Evolutionary conservation across 2,888 invertebrate species (phyloP), one percentile per base, ranked within the genome.

Genomic region (Parnassius glacialis): DNA sequence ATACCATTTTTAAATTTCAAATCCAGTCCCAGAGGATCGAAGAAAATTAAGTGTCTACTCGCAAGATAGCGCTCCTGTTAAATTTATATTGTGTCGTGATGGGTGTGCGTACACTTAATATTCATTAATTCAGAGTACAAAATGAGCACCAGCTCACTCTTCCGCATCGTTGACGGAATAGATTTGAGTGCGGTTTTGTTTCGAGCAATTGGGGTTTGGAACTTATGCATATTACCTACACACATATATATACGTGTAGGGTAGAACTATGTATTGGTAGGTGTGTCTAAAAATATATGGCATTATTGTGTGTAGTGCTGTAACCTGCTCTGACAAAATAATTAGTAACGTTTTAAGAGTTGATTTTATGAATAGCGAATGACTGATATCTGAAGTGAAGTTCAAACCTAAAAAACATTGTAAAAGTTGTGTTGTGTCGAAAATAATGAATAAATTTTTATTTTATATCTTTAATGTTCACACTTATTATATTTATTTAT

Each of bases 91-190:
- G 63, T 52, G 59, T 55, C 56, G 52, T 65, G 70, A 64, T 69
- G 65, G 48, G 70, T 79, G 75, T 77, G 76, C 74, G 70, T 78
- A 78, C 80, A 81, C 83, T 87, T 86, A 86, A 84, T 87, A 87
- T 87, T 88, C 88, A 90, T 89, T 86, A 85, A 83, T 84, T 81
- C 75, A 68, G 74, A 72, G 69, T 70, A 73, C 75, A 73, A 74
- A 76, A 76, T 75, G 75, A 72, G 74, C 72, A 70, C 71, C 50
- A 44, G 73, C 53, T 73, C 80, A 74, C 66, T 80, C 76, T 87
- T 87, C 83, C 82, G 77, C 76, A 74, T 73, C 78, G 80, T 42
- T 81, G 71, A 64, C 66, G 68, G 65, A 64, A 66, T 71, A 69
- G 70, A 74, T 76, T 74, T 76, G 74, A 74, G 73, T 76, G 76